Evolutionary conservation across 2,797 vertebrate genomes (phyloP).

Genomic region (Acropternis orthonyx): DNA sequence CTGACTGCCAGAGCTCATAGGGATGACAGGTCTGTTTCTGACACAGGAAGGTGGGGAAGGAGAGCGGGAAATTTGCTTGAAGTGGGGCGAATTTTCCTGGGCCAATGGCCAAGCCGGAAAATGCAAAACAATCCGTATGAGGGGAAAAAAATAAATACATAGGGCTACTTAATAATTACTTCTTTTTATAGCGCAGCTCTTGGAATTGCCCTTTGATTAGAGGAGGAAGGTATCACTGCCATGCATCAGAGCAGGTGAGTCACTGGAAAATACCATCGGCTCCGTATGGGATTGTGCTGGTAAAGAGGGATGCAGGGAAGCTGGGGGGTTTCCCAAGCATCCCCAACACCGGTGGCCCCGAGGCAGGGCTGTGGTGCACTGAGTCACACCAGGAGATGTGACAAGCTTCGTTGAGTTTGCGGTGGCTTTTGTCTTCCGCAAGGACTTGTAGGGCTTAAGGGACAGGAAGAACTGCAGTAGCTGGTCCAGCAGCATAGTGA

Average conservation of each 20-base stretch:
- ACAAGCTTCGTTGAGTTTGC: neutral
- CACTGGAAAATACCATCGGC: neutral
- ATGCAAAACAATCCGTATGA: neutral
- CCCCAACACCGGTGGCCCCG: neutral
- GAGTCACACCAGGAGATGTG: neutral
- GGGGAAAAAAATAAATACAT: fast-evolving
- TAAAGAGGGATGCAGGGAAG: neutral
- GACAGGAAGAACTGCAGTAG: constrained; percentile 3
- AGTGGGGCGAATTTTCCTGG: neutral
- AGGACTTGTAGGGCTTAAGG: neutral
- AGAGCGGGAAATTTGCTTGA: neutral
- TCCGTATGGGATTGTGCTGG: fast-evolving
- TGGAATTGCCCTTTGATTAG: neutral
- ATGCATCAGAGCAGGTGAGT: neutral
- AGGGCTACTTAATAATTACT: neutral
- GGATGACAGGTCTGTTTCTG: neutral
- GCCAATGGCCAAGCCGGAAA: neutral
- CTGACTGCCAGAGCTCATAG: neutral
- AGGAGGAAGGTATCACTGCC: neutral
- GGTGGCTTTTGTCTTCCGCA: neutral
- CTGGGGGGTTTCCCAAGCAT: neutral
- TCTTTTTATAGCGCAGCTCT: neutral
- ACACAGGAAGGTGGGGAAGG: neutral
- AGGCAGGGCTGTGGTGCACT: neutral
- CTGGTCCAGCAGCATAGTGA: neutral